Conservation (phyloP, 2,888 invertebrate genomes). For the Mystacides longicornis region DNA sequence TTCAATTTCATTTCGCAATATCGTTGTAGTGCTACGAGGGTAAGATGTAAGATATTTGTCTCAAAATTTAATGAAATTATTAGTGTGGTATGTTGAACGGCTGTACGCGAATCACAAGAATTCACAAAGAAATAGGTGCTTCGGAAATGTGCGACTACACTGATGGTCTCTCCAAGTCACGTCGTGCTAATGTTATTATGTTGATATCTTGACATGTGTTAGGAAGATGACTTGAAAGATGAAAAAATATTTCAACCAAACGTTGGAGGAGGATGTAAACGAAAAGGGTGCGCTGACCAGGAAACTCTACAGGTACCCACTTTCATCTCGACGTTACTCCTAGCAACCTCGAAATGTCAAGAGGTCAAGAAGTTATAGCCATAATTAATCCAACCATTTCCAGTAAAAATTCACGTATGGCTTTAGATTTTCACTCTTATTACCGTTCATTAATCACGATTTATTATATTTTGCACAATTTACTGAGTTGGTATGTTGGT, state of each 20-base stretch:
- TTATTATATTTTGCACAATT: no score
- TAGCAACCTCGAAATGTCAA: no score
- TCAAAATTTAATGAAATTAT: not conserved
- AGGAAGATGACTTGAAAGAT: conserved; percentile 48
- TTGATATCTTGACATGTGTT: conserved; percentile 38
- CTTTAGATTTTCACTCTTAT: no score
- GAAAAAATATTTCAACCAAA: conserved; percentile 43
- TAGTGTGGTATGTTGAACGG: conserved; percentile 16
- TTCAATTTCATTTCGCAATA: conserved; percentile 3
- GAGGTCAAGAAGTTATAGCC: no score
- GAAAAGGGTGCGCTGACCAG: conserved; percentile 46
- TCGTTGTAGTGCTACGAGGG: not conserved
- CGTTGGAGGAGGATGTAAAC: conserved; percentile 41
- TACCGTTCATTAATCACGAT: no score
- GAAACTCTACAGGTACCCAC: conserved; percentile 42
- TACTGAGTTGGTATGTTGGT: no score
- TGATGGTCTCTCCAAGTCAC: conserved; percentile 6
- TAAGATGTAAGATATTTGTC: not conserved
- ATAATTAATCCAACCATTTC: no score
- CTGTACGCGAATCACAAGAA: not conserved
- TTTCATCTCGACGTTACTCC: no score
- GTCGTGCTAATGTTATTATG: conserved; percentile 17
- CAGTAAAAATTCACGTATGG: no score
- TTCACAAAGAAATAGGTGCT: conserved; percentile 6
- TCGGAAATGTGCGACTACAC: conserved; percentile 14